A percentile compares a stretch with the other conserved stretches of the same genome.
These are phyloP conservation scores for Tenthredo notha DNA, from an alignment of 2,888 invertebrate genomes.

Conservation along the genomic window DNA sequence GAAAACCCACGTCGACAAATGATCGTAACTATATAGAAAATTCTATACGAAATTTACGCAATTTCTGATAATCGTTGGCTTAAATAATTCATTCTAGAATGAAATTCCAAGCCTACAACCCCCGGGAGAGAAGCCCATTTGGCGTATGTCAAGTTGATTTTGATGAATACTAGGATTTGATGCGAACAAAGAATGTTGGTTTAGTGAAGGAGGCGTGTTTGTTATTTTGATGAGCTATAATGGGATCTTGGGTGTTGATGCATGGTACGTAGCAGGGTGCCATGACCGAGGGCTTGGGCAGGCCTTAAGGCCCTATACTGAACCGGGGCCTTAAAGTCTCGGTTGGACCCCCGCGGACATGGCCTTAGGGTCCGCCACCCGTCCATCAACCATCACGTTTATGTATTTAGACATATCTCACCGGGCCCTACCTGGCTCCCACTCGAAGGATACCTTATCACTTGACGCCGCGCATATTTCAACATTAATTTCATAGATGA, in stretches of 20 bases:
- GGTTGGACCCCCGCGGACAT: slow-evolving; percentile 63
- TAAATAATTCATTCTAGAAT: slow-evolving; percentile 10
- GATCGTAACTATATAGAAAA: no score
- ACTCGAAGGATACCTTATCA: slow-evolving; percentile 60
- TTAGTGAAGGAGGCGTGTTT: slow-evolving; percentile 75
- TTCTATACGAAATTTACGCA: neutral
- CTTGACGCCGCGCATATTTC: slow-evolving; percentile 68
- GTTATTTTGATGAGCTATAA: slow-evolving; percentile 77
- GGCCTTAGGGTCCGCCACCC: slow-evolving; percentile 71
- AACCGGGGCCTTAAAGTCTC: slow-evolving; percentile 34
- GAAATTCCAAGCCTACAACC: slow-evolving; percentile 18
- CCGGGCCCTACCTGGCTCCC: slow-evolving; percentile 61
- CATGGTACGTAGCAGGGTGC: slow-evolving; percentile 77
- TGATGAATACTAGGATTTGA: slow-evolving; percentile 74
- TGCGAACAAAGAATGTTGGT: slow-evolving; percentile 76
- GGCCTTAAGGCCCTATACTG: neutral
- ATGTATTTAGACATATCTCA: slow-evolving; percentile 77
- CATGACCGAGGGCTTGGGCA: slow-evolving; percentile 54
- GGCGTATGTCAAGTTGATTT: slow-evolving; percentile 66
- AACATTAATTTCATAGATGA: slow-evolving; percentile 73
- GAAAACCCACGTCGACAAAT: no score
- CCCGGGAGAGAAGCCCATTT: slow-evolving; percentile 43
- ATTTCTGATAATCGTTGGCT: neutral
- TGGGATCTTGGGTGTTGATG: slow-evolving; percentile 77
- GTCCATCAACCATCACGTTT: slow-evolving; percentile 76